Base-by-base conservation (phyloP, 1,140 invertebrate species). In the Tetranychus urticae region DNA sequence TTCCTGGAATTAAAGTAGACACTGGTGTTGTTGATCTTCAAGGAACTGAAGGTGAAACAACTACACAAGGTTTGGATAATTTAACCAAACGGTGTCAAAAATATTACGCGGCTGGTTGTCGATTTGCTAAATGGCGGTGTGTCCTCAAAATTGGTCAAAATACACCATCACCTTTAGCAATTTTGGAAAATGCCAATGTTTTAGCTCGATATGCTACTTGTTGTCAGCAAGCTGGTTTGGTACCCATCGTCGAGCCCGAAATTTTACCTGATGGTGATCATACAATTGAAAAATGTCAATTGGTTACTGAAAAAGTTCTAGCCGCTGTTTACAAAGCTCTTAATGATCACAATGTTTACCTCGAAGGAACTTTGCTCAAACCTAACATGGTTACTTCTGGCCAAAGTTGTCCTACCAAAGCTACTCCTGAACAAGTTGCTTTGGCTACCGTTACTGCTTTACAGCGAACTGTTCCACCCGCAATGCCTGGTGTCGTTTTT, bases 51-150 rank as follows among this genome's bases (percentile, higher is more conserved):
- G 86, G 85, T 67, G 93, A 98, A 75, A 82, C 81, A 72, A 97
- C 93, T 60, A 97, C 93, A 37, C 93, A 98, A 78, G 92, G 91
- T 75, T 78, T 98, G 61, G 94, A 98, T 73, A 87, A 94, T 70
- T 78, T 98, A 68, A 82, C 81, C 64, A 83, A 86, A 67, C 82
- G 94, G 63, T 97, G 91, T 73, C 87, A 90, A 62, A 85, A 97
- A 72, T 99, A 97, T 79, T 96, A 97, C 73, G 93, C 94, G 71
- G 88, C 93, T 68, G 94, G 94, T 31, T 93, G 89, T 70, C 84
- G 92, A 66, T 99, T 98, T 73, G 92, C 93, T 68, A 98, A 98
- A 70, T 98, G 94, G 94, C 80, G 94, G 68, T 93, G 87, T 73
- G 90, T 96, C 0, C 76, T 97, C 56, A 97, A 96, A 73, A 97